phyloP scores from a whole-genome alignment of 2,797 vertebrate species.

The Acridotheres tristis region DNA sequence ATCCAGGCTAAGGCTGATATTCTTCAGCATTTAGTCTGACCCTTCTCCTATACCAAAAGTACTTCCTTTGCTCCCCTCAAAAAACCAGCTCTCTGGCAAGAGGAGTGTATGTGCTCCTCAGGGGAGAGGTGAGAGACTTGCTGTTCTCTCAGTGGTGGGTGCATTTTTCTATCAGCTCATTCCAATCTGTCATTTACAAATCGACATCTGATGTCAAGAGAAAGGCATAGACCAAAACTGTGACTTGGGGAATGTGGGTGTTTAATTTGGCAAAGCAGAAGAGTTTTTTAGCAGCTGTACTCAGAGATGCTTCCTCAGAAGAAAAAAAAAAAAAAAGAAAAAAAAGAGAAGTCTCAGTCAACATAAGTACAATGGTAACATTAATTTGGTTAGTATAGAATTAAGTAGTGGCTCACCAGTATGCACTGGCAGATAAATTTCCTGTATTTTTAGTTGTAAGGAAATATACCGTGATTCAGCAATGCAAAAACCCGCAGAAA shows the following conservation, averaged over 20 bases:
- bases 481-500: neutral
- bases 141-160: neutral
- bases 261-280: neutral
- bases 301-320: neutral
- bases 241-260: neutral
- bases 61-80: neutral
- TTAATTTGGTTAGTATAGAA: neutral
- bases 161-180: neutral
- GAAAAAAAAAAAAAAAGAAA: rapidly evolving
- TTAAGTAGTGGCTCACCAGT: neutral
- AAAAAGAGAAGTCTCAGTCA: neutral
- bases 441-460: neutral
- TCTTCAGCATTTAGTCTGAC: neutral
- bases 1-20: neutral
- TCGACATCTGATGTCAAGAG: neutral
- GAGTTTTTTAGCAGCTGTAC: neutral
- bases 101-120: neutral
- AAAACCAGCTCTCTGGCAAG: neutral
- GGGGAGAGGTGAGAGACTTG: neutral
- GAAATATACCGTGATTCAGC: rapidly evolving
- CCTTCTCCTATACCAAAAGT: neutral
- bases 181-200: neutral
- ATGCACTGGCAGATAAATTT: neutral
- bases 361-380: neutral
- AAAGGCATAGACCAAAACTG: neutral